Conservation (phyloP, 2,888 invertebrate genomes). For the Polia nebulosa region DNA sequence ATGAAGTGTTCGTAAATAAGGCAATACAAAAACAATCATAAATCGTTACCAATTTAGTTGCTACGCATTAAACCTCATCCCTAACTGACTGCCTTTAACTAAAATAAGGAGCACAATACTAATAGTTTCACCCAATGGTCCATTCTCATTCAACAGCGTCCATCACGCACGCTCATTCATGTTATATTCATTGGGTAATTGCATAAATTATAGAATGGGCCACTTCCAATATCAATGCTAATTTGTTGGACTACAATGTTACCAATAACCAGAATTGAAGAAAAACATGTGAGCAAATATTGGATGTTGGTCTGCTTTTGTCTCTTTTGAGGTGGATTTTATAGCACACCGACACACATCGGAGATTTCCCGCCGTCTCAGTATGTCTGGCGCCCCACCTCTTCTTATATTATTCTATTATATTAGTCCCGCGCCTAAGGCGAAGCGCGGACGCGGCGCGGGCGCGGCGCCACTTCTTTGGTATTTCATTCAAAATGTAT, state of each 20-base stretch:
- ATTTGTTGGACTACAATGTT: conserved; percentile 63
- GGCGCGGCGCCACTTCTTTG: too few species aligned
- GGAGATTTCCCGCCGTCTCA: too few species aligned
- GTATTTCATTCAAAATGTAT: too few species aligned
- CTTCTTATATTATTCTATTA: too few species aligned
- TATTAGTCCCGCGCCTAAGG: too few species aligned
- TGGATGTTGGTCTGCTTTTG: conserved; percentile 1
- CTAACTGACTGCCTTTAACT: conserved; percentile 17
- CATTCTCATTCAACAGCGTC: conserved; percentile 43
- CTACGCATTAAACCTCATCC: conserved; percentile 1
- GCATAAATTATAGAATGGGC: conserved; percentile 67
- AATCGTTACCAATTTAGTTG: conserved; percentile 27
- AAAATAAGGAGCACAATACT: conserved; percentile 39
- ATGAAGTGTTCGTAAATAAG: background rate
- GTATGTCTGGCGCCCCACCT: too few species aligned
- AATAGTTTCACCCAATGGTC: conserved; percentile 49
- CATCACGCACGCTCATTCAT: conserved; percentile 62
- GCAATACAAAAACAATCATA: conserved; percentile 16
- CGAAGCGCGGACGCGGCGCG: too few species aligned
- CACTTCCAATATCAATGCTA: conserved; percentile 71
- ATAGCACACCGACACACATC: too few species aligned
- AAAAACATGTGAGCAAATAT: conserved; percentile 44
- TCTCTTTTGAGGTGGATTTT: conserved; percentile 1
- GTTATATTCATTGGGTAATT: conserved; percentile 69
- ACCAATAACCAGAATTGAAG: conserved; percentile 37